Evolutionary conservation across 2,797 vertebrate species (phyloP).

Genomic region (Pantherophis alleghaniensis): DNA sequence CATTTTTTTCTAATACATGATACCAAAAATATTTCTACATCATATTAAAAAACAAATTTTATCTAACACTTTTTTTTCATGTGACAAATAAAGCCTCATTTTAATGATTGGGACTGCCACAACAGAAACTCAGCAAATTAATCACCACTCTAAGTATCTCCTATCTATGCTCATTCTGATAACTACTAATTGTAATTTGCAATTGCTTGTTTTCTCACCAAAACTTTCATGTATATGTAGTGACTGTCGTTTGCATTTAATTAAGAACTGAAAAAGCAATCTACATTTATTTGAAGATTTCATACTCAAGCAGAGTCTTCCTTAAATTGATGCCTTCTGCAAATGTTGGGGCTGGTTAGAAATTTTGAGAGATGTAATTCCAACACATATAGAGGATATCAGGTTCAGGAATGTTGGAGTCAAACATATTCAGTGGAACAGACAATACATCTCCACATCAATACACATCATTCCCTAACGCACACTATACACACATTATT

Average conservation of each 20-base stretch:
- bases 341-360: not conserved
- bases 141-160: constrained; percentile 2
- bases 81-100: not conserved
- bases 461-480: not conserved
- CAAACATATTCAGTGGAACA: not conserved
- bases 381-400: not conserved
- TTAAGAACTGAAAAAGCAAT: not conserved
- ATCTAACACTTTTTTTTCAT: not conserved
- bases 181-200: constrained; percentile 3
- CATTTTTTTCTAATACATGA: not conserved
- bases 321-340: not conserved
- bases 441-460: not conserved
- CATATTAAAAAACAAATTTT: constrained; percentile 42
- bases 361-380: not conserved
- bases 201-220: not conserved
- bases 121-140: not conserved
- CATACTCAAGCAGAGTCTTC: not conserved
- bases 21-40: constrained; percentile 13
- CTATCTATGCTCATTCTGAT: not conserved
- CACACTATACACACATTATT: not conserved
- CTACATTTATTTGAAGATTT: constrained; percentile 8
- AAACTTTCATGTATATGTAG: not conserved
- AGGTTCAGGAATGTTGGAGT: not conserved
- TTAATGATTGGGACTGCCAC: constrained; percentile 13
- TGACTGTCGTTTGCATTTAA: not conserved